phyloP scores from a whole-genome alignment of 2,888 invertebrate species.

The Carpatolechia fugitivella region DNA sequence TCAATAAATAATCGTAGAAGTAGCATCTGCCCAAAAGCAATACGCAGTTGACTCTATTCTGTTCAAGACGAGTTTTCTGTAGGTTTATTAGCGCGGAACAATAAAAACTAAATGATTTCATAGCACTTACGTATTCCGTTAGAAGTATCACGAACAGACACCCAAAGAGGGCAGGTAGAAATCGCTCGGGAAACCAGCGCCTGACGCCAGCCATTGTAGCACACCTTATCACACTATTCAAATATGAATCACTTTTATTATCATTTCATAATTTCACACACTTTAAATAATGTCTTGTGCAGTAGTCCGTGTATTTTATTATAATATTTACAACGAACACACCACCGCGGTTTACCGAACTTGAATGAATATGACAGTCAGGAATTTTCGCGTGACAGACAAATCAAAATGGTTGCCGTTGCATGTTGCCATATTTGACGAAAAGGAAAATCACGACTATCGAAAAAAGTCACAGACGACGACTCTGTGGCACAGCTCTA shows the following conservation, averaged over 20 bases:
- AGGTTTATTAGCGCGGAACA: slow-evolving; percentile 38
- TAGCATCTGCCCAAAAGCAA: background rate
- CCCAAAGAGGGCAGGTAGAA: slow-evolving; percentile 42
- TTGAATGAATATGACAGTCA: slow-evolving; percentile 18
- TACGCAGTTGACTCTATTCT: background rate
- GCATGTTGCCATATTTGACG: background rate
- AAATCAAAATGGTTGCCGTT: slow-evolving; percentile 13
- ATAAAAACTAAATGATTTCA: slow-evolving; percentile 32
- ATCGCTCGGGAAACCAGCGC: slow-evolving; percentile 36
- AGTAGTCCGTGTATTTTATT: slow-evolving; percentile 22
- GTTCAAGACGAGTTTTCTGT: slow-evolving; percentile 9
- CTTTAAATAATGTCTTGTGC: slow-evolving; percentile 19
- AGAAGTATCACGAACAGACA: slow-evolving; percentile 43
- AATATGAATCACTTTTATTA: slow-evolving; percentile 31
- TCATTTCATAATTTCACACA: slow-evolving; percentile 47
- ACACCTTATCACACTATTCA: slow-evolving; percentile 35
- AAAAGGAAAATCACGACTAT: background rate
- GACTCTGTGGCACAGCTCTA: too few species aligned
- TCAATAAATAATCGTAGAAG: too few species aligned
- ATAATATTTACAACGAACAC: slow-evolving; percentile 23
- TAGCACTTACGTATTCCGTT: slow-evolving; percentile 51
- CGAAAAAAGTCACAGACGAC: too few species aligned
- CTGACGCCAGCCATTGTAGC: slow-evolving; percentile 40
- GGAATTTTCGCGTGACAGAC: background rate
- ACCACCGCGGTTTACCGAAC: slow-evolving; percentile 26